Evolutionary conservation across 2,113 vertebrate species (phyloP).

Genomic region (Leucosticte australis): DNA sequence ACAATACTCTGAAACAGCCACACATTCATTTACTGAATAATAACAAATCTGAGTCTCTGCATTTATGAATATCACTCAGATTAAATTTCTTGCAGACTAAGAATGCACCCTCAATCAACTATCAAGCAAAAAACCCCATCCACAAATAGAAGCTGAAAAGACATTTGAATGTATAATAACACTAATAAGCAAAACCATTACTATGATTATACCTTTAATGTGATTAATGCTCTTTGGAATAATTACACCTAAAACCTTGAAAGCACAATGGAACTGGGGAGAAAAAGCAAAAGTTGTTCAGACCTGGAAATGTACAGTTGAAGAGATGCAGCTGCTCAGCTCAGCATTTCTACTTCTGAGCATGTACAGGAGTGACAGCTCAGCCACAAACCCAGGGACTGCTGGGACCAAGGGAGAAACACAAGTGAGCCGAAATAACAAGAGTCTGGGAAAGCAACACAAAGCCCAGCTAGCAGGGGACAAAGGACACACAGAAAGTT

Average conservation of each 20-base stretch:
- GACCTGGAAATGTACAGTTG: not conserved
- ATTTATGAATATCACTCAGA: not conserved
- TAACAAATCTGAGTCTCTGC: not conserved
- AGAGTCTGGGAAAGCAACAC: not conserved
- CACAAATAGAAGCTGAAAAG: not conserved
- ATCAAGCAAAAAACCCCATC: not conserved
- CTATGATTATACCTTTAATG: not conserved
- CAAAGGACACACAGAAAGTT: not conserved
- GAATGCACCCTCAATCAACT: not conserved
- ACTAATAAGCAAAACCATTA: not conserved
- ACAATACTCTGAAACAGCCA: not conserved
- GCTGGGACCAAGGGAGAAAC: not conserved
- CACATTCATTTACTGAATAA: not conserved
- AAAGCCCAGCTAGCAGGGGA: not conserved
- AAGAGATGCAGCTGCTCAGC: not conserved
- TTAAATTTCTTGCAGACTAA: not conserved
- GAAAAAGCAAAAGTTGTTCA: not conserved
- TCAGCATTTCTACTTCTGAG: not conserved
- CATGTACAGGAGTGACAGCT: not conserved
- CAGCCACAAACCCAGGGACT: not conserved
- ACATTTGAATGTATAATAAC: not conserved
- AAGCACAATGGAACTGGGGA: not conserved
- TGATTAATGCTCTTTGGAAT: not conserved
- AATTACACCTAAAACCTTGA: not conserved
- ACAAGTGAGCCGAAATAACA: not conserved